Evolutionary conservation across 1,140 invertebrate genomes (phyloP).

Genomic region (Marisa cornuarietis): DNA sequence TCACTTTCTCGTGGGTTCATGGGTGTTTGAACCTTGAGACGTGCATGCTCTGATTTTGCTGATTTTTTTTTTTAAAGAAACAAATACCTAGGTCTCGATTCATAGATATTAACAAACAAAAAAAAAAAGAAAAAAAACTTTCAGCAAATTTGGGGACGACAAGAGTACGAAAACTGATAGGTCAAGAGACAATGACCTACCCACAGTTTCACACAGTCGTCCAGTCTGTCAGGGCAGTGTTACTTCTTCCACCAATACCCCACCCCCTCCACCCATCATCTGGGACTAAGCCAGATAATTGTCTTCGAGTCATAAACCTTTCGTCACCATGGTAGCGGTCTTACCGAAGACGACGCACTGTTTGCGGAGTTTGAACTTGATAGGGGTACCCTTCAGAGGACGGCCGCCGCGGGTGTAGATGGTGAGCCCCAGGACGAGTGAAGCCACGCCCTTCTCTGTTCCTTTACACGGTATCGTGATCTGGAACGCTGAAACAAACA

Average conservation of each 20-base stretch:
- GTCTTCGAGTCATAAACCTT: no score
- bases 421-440: slow-evolving; percentile 86
- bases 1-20: no score
- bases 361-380: slow-evolving; percentile 89
- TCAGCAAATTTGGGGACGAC: not conserved
- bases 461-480: slow-evolving; percentile 89
- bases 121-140: not conserved
- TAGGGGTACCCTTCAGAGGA: slow-evolving; percentile 86
- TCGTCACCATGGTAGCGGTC: slow-evolving; percentile 18
- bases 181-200: not conserved
- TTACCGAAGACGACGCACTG: slow-evolving; percentile 75
- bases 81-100: no score
- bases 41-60: no score
- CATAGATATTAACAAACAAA: no score
- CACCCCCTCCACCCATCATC: not conserved
- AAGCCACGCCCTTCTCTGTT: slow-evolving; percentile 86
- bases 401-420: slow-evolving; percentile 79
- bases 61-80: no score
- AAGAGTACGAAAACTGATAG: not conserved
- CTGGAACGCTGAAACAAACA: slow-evolving; percentile 81
- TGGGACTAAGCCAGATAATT: not conserved
- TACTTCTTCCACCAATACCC: slow-evolving; percentile 13
- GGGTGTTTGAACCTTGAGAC: no score
- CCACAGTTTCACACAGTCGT: not conserved
- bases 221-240: not conserved